Evolutionary conservation across 1,140 invertebrate genomes (phyloP), one percentile per base, ranked within the genome.

Genomic region (Zaprionus ornatus): DNA sequence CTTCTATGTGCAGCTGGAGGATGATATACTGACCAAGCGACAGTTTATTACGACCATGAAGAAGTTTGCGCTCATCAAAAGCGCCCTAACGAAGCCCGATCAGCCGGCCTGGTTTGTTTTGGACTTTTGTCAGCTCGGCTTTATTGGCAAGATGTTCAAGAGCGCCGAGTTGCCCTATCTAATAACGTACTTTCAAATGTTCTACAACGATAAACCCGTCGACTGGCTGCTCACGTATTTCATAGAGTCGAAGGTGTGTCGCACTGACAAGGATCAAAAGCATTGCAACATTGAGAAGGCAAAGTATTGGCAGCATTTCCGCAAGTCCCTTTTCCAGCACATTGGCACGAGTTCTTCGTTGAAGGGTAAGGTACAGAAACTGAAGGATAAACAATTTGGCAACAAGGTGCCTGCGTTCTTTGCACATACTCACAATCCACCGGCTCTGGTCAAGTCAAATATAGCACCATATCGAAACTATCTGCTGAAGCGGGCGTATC

Each of bases 161-260:
- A 97, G 96, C 59, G 95, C 96, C 0, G 97, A 99, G 92, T 93
- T 99, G 21, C 97, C 97, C 7, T 96, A 96, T 93, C 93, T 99
- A 27, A 96, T 98, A 15, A 97, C 97, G 86, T 99, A 99, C 93
- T 98, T 99, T 87, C 95, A 99, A 81, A 97, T 94, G 91, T 92
- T 92, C 23, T 97, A 98, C 93, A 97, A 97, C 90, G 98, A 99
- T 90, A 99, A 99, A 93, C 98, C 98, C 0, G 98, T 99, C 0
- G 98, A 99, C 92, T 99, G 98, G 98, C 93, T 99, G 1, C 93
- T 99, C 6, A 98, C 98, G 78, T 96, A 98, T 93, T 95, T 98
- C 61, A 95, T 99, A 32, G 96, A 96, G 71, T 98, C 98, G 0
- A 98, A 98, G 93, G 96, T 98, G 21, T 99, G 98, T 92, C 96